Conservation (phyloP, 1,140 invertebrate genomes). For the Carposina sasakii region DNA sequence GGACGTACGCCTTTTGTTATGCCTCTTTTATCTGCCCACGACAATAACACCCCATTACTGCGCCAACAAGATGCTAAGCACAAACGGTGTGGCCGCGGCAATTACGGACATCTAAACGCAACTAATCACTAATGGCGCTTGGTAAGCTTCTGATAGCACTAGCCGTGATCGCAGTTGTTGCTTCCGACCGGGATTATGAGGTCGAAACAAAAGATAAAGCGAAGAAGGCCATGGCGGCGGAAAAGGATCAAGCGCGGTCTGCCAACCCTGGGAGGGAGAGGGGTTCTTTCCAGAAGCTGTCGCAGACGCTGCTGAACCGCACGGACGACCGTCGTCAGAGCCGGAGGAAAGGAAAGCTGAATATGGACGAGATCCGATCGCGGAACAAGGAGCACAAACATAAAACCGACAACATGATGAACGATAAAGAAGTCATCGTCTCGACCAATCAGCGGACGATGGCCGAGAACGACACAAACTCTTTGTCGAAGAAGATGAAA, state of each 20-base stretch:
- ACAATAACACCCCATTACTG: constrained; percentile 9
- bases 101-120: constrained; percentile 29
- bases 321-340: constrained; percentile 36
- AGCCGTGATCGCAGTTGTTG: constrained; percentile 34
- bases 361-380: constrained; percentile 46
- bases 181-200: constrained; percentile 41
- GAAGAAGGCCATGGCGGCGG: constrained; percentile 55
- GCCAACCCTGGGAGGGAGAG: constrained; percentile 40
- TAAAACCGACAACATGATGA: constrained; percentile 47
- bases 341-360: constrained; percentile 34
- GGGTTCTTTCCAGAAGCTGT: constrained; percentile 49
- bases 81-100: constrained; percentile 8
- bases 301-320: constrained; percentile 40
- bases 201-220: constrained; percentile 50
- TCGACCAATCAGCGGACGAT: constrained; percentile 36
- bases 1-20: constrained; percentile 40
- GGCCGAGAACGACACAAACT: constrained; percentile 40
- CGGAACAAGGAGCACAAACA: constrained; percentile 32
- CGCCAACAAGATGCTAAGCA: constrained; percentile 17
- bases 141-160: constrained; percentile 38
- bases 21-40: constrained; percentile 28
- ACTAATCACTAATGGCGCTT: constrained; percentile 53
- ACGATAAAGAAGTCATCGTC: constrained; percentile 58
- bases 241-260: constrained; percentile 55
- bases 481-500: constrained; percentile 44